Evolutionary conservation across 2,113 vertebrate species (phyloP).

Genomic region (Heterocephalus glaber): DNA sequence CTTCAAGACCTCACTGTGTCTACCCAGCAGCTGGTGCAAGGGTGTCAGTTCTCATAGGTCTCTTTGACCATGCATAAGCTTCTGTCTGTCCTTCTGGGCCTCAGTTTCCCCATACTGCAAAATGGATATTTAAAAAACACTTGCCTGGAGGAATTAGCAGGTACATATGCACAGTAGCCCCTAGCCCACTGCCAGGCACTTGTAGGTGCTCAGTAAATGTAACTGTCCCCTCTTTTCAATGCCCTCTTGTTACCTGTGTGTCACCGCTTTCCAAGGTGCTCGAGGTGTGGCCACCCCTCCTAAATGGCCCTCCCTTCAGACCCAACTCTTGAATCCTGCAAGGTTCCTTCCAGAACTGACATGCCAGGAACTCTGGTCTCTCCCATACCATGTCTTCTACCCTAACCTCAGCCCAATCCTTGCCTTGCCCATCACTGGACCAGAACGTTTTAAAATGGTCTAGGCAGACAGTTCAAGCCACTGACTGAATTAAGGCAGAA

Average conservation of each 20-base stretch:
- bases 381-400: neutral
- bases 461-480: neutral
- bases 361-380: neutral
- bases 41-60: accelerated
- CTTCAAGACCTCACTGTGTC: neutral
- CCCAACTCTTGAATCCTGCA: neutral
- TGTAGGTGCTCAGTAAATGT: neutral
- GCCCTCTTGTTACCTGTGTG: neutral
- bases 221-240: neutral
- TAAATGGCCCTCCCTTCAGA: no score
- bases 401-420: neutral
- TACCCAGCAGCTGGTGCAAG: accelerated
- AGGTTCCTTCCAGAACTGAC: neutral
- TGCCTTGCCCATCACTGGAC: neutral
- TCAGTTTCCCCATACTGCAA: neutral
- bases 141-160: neutral
- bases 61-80: neutral
- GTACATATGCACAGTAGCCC: neutral
- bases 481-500: no score
- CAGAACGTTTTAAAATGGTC: neutral
- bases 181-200: neutral
- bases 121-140: neutral
- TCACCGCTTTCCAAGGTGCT: neutral
- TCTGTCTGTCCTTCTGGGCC: neutral
- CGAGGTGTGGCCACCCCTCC: accelerated